Evolutionary conservation across 2,797 vertebrate species (phyloP).

Genomic region (Sphaeramia orbicularis): DNA sequence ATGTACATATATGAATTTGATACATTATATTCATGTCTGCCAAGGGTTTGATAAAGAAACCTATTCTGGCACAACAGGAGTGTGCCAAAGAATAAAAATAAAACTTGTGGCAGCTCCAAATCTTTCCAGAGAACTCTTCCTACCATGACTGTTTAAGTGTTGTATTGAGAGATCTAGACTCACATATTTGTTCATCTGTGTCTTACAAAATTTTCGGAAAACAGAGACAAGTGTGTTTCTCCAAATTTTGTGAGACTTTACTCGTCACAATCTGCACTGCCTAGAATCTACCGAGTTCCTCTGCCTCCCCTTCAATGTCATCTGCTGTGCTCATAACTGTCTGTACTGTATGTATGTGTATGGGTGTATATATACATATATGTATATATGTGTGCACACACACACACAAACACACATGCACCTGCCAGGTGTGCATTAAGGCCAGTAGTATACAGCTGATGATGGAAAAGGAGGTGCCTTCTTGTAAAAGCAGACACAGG

Average conservation of each 20-base stretch:
- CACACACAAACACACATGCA: slow-evolving; percentile 29
- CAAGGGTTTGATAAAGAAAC: slow-evolving; percentile 69
- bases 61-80: slow-evolving; percentile 52
- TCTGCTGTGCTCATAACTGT: slow-evolving; percentile 57
- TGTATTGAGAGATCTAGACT: slow-evolving; percentile 26
- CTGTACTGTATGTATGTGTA: slow-evolving; percentile 54
- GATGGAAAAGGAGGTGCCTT: slow-evolving; percentile 64
- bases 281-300: slow-evolving; percentile 45
- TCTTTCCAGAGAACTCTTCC: slow-evolving; percentile 60
- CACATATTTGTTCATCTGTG: slow-evolving; percentile 21
- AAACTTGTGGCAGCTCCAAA: slow-evolving; percentile 67
- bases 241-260: slow-evolving; percentile 12
- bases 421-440: slow-evolving; percentile 66
- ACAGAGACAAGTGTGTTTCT: neutral
- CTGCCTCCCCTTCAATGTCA: slow-evolving; percentile 18
- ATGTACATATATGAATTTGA: slow-evolving; percentile 75
- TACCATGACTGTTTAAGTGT: slow-evolving; percentile 60
- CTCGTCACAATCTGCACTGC: slow-evolving; percentile 56
- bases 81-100: slow-evolving; percentile 59
- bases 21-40: slow-evolving; percentile 72
- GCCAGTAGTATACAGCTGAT: slow-evolving; percentile 70
- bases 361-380: slow-evolving; percentile 17
- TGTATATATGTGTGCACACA: neutral
- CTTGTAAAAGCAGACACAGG: slow-evolving; percentile 47
- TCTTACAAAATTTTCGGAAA: slow-evolving; percentile 16